phyloP scores from a whole-genome alignment of 2,113 vertebrate species.

The Prietella phreatophila region DNA sequence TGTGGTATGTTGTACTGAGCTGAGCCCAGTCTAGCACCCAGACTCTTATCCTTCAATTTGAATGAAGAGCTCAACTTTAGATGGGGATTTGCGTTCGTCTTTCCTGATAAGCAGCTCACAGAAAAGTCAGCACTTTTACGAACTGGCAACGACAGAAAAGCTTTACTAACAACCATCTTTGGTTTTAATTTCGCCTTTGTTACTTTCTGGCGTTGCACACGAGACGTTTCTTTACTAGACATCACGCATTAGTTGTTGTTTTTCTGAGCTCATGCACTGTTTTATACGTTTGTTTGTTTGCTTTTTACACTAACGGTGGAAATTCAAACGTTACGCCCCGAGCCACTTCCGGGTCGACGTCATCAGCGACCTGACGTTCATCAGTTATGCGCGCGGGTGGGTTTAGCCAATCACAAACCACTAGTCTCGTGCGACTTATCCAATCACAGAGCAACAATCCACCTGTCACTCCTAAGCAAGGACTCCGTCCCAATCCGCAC shows the following conservation, averaged over 20 bases:
- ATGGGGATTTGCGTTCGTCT: constrained; percentile 42
- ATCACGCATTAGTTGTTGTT: neutral
- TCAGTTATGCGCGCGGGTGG: neutral
- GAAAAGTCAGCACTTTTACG: constrained; percentile 18
- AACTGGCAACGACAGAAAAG: neutral
- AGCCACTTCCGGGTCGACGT: neutral
- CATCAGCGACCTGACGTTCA: neutral
- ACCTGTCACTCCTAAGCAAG: neutral
- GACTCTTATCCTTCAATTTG: neutral
- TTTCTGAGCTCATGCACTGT: neutral
- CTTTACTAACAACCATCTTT: neutral
- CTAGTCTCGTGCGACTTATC: too few species aligned
- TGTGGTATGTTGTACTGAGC: neutral
- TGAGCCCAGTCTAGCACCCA: neutral
- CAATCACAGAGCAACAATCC: neutral
- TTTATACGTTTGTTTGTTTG: neutral
- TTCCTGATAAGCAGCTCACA: neutral
- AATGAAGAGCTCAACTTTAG: neutral
- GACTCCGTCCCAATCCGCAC: neutral
- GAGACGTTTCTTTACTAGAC: neutral
- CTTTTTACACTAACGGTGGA: neutral
- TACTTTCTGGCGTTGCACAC: constrained; percentile 14
- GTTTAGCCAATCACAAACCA: neutral
- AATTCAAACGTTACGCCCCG: neutral
- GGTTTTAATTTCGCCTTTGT: constrained; percentile 28